Base-by-base conservation (phyloP, 1,140 invertebrate genomes). In the Plutomurus gul region DNA sequence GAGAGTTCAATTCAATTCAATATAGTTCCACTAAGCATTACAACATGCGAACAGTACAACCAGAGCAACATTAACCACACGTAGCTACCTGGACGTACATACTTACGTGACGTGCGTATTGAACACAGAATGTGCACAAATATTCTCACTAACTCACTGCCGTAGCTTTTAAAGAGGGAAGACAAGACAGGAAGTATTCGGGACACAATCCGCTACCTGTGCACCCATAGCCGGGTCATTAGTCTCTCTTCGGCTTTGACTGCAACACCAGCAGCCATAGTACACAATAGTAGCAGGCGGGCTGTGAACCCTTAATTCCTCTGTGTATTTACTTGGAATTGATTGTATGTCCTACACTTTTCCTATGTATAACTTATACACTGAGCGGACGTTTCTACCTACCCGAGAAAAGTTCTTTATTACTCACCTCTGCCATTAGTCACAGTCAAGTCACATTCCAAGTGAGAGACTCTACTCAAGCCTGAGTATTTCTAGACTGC, bases 401-500 rank as follows among this genome's bases (percentile, higher is more conserved):
- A 18, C 56, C 56, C 56, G 56, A 65, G 36, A 60, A 65, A 16
- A n/a, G 30, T 65, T 6, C 27, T 65, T 65, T 65, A 65, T 65
- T 65, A 65, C 56, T 65, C 56, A 65, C 56, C 56, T n/a, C n/a
- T 65, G 56, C 56, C 16, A 65, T 65, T 65, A 65, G 56, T 65
- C 56, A 65, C 10, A 65, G 56, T 65, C 56, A 65, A 65, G 56
- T 65, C 56, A 65, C 1, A 33, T 25, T 36, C 27, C 16, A 6
- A 11, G 51, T 60, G n/a, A 65, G n/a, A 65, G 56, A 7, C 7
- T 49, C 46, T n/a, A n/a, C n/a, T n/a, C n/a, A n/a, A n/a, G n/a
- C n/a, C n/a, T n/a, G n/a, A n/a, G n/a, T n/a, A n/a, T n/a, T n/a
- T n/a, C n/a, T n/a, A n/a, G n/a, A n/a, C n/a, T n/a, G n/a, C n/a